A percentile compares a stretch with the other conserved stretches of the same genome.
These are phyloP conservation scores for Dromius quadrimaculatus DNA, from an alignment of 2,888 invertebrate species.

Conservation along the genomic window DNA sequence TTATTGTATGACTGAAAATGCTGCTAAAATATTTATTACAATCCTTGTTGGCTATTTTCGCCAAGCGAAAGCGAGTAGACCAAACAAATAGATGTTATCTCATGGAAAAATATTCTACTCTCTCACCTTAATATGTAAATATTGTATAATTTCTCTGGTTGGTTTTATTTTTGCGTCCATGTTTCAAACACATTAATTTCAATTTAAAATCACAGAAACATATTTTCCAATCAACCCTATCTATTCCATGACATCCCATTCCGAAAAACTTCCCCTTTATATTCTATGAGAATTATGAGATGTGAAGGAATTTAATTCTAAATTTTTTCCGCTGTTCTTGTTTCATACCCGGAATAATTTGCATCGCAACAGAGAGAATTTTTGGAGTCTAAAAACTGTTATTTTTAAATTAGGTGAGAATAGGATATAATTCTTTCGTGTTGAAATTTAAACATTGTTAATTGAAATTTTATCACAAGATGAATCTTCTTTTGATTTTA, in stretches of 20 bases:
- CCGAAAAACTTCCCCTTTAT: conserved; percentile 15
- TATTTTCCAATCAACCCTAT: conserved; percentile 45
- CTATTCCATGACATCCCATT: conserved; percentile 5
- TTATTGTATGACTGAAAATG: too few species aligned
- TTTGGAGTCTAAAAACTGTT: conserved; percentile 19
- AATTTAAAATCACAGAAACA: conserved; percentile 49
- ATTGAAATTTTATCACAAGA: conserved; percentile 44
- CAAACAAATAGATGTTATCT: too few species aligned
- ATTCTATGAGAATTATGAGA: conserved; percentile 26
- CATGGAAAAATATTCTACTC: too few species aligned
- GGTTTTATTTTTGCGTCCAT: conserved; percentile 21
- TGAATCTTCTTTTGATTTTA: too few species aligned
- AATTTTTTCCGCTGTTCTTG: conserved; percentile 37
- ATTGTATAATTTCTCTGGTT: conserved; percentile 3
- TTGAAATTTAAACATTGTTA: conserved; percentile 21
- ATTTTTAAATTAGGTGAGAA: conserved; percentile 29
- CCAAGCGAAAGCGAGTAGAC: too few species aligned
- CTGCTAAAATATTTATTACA: too few species aligned
- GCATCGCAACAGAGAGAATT: conserved; percentile 43
- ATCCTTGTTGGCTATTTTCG: too few species aligned
- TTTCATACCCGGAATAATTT: conserved; percentile 40
- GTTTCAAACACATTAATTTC: conserved; percentile 44
- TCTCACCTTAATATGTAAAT: too few species aligned
- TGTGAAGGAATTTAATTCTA: conserved; percentile 45
- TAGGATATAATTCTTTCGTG: conserved; percentile 28